phyloP scores from a whole-genome alignment of 1,140 invertebrate species.

The Oncopodura yosiiana region DNA sequence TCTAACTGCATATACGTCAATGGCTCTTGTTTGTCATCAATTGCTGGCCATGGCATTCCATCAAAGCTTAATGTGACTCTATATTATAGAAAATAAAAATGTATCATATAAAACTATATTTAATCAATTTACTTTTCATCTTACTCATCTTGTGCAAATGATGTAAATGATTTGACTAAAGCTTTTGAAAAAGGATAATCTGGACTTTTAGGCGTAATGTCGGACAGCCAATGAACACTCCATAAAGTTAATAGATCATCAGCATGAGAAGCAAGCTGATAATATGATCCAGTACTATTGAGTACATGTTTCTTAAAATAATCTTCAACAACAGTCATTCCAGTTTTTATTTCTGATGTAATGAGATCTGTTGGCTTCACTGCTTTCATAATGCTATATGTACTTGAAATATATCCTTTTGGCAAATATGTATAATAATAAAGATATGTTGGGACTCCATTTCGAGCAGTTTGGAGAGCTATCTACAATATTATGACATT shows the following conservation, averaged over 20 bases:
- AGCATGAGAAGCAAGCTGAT: conserved; percentile 6
- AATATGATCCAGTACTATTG: not conserved
- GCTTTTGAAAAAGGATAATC: conserved; percentile 18
- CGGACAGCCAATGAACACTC: conserved; percentile 7
- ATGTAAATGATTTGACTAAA: conserved; percentile 9
- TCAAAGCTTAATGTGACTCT: conserved; percentile 16
- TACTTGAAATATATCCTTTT: not conserved
- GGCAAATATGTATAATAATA: conserved; percentile 3
- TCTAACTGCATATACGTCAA: conserved; percentile 21
- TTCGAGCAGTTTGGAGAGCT: too few relatives aligned
- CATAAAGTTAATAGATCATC: conserved; percentile 10
- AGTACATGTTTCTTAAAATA: conserved; percentile 7
- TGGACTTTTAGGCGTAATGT: conserved; percentile 3
- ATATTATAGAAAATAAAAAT: not conserved
- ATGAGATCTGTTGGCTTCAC: not conserved
- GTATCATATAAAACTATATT: not conserved
- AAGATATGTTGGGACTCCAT: not conserved
- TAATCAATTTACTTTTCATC: not conserved
- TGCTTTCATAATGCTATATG: not conserved
- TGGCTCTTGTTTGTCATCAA: conserved; percentile 8
- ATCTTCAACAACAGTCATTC: not conserved
- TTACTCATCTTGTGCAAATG: conserved; percentile 18
- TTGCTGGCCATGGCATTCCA: conserved; percentile 13
- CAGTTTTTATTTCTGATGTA: conserved; percentile 3
- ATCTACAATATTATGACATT: too few relatives aligned